A percentile compares a stretch with the other conserved stretches of the same genome.
Evolutionary conservation across 2,113 vertebrate species (phyloP).

Genomic region (Lutjanus erythropterus): DNA sequence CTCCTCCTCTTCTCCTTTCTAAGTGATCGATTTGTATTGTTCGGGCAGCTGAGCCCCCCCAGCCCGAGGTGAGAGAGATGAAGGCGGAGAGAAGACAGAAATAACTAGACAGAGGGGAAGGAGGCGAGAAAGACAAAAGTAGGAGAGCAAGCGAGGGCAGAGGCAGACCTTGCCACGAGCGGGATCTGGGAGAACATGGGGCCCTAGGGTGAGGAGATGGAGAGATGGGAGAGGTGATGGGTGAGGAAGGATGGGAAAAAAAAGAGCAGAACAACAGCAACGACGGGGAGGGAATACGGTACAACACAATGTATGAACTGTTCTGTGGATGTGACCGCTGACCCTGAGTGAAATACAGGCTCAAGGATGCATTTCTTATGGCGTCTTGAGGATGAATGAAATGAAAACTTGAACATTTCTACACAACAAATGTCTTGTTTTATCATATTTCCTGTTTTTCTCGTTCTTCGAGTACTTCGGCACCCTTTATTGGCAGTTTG

Average conservation of each 20-base stretch:
- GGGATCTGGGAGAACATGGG: slow-evolving; percentile 49
- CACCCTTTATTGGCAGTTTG: too few relatives aligned
- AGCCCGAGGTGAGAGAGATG: slow-evolving; percentile 68
- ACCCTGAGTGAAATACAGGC: slow-evolving; percentile 9
- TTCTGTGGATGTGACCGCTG: slow-evolving; percentile 26
- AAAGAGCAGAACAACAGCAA: slow-evolving; percentile 48
- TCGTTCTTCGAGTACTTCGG: too few relatives aligned
- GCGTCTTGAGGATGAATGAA: neutral
- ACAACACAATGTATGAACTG: slow-evolving; percentile 14
- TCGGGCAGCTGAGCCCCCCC: slow-evolving; percentile 78
- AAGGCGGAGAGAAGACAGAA: slow-evolving; percentile 62
- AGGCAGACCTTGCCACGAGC: slow-evolving; percentile 66
- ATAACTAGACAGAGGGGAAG: slow-evolving; percentile 64
- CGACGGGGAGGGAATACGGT: slow-evolving; percentile 7
- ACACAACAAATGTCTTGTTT: too few relatives aligned
- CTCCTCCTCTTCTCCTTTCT: slow-evolving; percentile 39
- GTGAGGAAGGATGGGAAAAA: slow-evolving; percentile 39
- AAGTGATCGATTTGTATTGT: slow-evolving; percentile 83
- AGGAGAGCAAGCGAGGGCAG: slow-evolving; percentile 31
- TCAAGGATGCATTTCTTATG: neutral
- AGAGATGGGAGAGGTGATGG: slow-evolving; percentile 47
- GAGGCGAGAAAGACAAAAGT: slow-evolving; percentile 51
- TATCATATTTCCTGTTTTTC: too few relatives aligned
- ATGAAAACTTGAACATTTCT: too few relatives aligned
- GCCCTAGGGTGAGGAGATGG: slow-evolving; percentile 45